Conservation (phyloP, 1,140 invertebrate genomes). For the Eriocheir sinensis region DNA sequence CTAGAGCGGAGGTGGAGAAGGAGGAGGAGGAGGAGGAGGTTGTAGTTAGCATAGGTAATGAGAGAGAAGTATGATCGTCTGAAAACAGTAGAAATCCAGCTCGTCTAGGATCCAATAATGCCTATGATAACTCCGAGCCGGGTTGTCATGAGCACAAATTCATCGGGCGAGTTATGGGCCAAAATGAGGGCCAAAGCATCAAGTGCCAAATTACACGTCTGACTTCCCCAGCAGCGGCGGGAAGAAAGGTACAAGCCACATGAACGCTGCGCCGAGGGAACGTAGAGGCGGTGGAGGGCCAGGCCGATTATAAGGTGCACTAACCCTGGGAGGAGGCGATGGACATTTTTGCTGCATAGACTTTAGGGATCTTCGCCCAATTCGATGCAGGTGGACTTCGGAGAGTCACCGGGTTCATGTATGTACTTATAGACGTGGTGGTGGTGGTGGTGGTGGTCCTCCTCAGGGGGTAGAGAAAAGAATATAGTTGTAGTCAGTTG, state of each 20-base stretch:
- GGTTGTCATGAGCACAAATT: constrained; percentile 15
- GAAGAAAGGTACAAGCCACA: background rate
- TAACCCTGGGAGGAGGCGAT: background rate
- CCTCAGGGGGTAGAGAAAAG: background rate
- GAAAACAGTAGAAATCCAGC: constrained; percentile 1
- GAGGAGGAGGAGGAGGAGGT: background rate
- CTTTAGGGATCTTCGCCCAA: background rate
- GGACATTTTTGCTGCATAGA: constrained; percentile 24
- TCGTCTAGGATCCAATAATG: constrained; percentile 15
- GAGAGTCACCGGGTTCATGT: no score
- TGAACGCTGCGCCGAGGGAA: background rate
- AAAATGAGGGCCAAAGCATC: constrained; percentile 1
- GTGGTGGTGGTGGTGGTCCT: background rate
- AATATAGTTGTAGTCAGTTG: background rate
- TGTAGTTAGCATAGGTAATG: constrained; percentile 23
- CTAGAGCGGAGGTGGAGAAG: background rate
- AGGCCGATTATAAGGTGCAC: background rate
- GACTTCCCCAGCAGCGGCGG: no score
- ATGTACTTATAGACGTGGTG: no score
- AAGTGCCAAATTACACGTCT: constrained; percentile 15
- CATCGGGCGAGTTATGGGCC: background rate
- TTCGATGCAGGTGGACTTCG: background rate
- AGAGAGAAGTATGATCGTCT: background rate
- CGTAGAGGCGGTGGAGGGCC: background rate
- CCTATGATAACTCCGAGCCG: constrained; percentile 1